Base-by-base conservation (phyloP, 2,113 vertebrate species). In the Etheostoma cragini region DNA sequence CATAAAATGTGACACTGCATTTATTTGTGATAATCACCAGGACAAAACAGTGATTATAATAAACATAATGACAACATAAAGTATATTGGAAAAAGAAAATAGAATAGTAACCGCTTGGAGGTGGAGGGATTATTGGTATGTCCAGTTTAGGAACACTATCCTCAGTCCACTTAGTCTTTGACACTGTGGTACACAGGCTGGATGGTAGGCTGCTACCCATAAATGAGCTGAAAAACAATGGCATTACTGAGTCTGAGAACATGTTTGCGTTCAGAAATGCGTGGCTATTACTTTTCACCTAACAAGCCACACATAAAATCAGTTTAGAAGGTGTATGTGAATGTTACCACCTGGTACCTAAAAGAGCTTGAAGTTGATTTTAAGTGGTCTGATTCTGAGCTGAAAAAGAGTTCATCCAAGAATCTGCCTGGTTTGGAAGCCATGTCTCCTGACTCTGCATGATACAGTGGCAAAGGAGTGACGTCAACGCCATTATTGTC, bases 401-500 rank as follows among this genome's bases (percentile, higher is more conserved):
- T 63, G 26, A 50, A 92, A 19, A 54, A 75, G 45, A 79, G 52
- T 16, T 95, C 94, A 1, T 90, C 92, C 4, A 91, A 87, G 24
- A 94, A 60, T 82, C 94, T 95, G 64, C 17, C 92, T 53, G 90
- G 92, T 85, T 91, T 95, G 30, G 64, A 0, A 1, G 7, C 58
- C 11, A 53, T 6, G n/a, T 88, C 3, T 1, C 49, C 82, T 24
- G 91, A 81, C 21, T 96, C 95, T n/a, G 90, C 60, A 1, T 35
- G 89, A 87, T 90, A 94, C 58, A 98, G 94, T 1, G 96, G 89
- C 4, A 1, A 91, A 6, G 97, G 97, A 2, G 97, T 96, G 60
- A 98, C 96, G 11, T 97, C 94, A 57, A 84, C 93, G 30, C 97
- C 96, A 10, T 89, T 52, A 0, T 87, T 81, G 90, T 97, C 96